These are phyloP conservation scores for Augochlora pura DNA, from an alignment of 1,140 invertebrate species.

Conservation along the genomic window DNA sequence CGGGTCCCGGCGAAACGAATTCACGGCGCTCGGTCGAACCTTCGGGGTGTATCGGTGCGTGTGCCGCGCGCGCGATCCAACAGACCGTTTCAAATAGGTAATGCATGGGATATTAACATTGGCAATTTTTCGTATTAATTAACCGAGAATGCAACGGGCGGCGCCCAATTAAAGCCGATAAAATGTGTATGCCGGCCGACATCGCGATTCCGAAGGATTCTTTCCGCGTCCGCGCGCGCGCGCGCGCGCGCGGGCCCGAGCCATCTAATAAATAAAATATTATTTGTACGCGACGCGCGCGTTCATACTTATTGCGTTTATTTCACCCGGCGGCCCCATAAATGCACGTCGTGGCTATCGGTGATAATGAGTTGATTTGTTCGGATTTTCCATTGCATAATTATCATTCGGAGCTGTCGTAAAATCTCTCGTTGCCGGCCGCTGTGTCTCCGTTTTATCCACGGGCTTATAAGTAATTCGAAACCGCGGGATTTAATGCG, in stretches of 20 bases:
- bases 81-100: slow-evolving; percentile 59
- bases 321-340: slow-evolving; percentile 32
- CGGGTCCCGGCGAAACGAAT: slow-evolving; percentile 50
- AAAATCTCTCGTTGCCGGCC: not conserved
- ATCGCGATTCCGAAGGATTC: slow-evolving; percentile 51
- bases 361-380: slow-evolving; percentile 20
- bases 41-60: slow-evolving; percentile 52
- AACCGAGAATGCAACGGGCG: slow-evolving; percentile 61
- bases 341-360: slow-evolving; percentile 8
- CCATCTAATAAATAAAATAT: slow-evolving; percentile 61
- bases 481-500: not conserved
- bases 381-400: slow-evolving; percentile 12
- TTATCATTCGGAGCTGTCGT: not conserved
- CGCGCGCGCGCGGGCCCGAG: too few species aligned
- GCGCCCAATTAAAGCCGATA: slow-evolving; percentile 65
- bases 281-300: slow-evolving; percentile 8
- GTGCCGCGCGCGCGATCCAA: slow-evolving; percentile 51
- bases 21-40: slow-evolving; percentile 55
- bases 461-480: not conserved
- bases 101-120: slow-evolving; percentile 69
- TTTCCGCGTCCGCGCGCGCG: too few species aligned
- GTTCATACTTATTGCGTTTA: slow-evolving; percentile 20
- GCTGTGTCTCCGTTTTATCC: too few species aligned
- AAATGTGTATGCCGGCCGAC: slow-evolving; percentile 54
- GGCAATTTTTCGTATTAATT: slow-evolving; percentile 70